phyloP scores from a whole-genome alignment of 1,140 invertebrate species.

The Araneus ventricosus region DNA sequence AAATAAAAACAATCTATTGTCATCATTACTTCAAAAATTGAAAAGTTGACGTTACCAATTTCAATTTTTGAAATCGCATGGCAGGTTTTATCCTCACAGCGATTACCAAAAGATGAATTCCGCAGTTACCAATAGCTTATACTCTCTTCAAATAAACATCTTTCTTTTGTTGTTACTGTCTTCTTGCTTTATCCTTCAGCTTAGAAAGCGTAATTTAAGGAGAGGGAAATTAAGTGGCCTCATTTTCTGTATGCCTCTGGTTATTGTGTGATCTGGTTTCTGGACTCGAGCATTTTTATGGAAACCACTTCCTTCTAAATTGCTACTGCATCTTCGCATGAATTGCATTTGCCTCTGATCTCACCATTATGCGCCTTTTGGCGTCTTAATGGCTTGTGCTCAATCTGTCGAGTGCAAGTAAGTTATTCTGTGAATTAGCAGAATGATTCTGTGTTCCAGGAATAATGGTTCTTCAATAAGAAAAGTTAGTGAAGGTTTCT shows the following conservation, averaged over 20 bases:
- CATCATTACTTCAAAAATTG: no score
- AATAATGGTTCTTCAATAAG: background rate
- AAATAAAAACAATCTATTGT: no score
- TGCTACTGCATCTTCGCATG: background rate
- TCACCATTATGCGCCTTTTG: background rate
- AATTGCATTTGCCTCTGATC: background rate
- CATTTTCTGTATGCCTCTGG: background rate
- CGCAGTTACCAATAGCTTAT: background rate
- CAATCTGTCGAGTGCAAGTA: background rate
- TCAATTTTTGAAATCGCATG: background rate
- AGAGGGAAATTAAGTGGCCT: slow-evolving; percentile 39
- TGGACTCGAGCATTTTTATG: background rate
- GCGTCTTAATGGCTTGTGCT: background rate
- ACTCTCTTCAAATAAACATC: background rate
- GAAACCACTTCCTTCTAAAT: slow-evolving; percentile 28
- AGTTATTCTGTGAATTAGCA: background rate
- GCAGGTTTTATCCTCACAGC: background rate
- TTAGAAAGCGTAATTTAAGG: slow-evolving; percentile 36
- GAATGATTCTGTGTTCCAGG: background rate
- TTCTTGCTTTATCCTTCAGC: background rate
- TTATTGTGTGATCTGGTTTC: background rate
- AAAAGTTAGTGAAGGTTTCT: no score
- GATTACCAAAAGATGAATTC: background rate
- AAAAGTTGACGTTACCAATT: no score
- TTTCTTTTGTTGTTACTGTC: background rate